Evolutionary conservation across 2,888 invertebrate species (phyloP).

Genomic region (Masnerella sp.): DNA sequence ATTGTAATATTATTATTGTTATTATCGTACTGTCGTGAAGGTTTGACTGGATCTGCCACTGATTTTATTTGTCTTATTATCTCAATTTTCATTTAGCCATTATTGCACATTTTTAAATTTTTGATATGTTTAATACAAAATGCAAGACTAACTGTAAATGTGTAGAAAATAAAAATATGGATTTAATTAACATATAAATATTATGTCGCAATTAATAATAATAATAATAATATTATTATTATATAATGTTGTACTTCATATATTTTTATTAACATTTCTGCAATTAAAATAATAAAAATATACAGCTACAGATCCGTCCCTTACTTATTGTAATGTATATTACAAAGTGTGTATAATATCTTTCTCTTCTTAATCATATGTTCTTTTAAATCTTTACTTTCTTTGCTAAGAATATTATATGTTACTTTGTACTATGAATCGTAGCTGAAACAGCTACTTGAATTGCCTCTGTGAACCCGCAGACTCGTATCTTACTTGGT

Average conservation of each 20-base stretch:
- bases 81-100: too few species aligned
- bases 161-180: too few species aligned
- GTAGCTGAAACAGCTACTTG: conserved; percentile 64
- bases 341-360: conserved; percentile 66
- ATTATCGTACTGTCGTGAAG: conserved; percentile 43
- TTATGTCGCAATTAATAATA: too few species aligned
- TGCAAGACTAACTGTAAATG: too few species aligned
- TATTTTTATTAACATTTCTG: neutral
- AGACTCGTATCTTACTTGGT: conserved; percentile 56
- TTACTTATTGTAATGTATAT: conserved; percentile 51
- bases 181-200: too few species aligned
- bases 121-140: conserved; percentile 24
- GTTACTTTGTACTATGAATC: conserved; percentile 77
- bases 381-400: conserved; percentile 55
- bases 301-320: conserved; percentile 35
- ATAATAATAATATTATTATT: too few species aligned
- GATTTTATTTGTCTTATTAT: neutral
- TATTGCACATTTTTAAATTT: too few species aligned
- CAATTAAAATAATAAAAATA: too few species aligned
- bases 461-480: conserved; percentile 62
- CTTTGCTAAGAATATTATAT: conserved; percentile 73
- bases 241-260: neutral
- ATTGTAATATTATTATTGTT: conserved; percentile 47
- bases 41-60: conserved; percentile 33
- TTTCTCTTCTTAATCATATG: conserved; percentile 54